A percentile compares a stretch with the other conserved stretches of the same genome.
These are phyloP conservation scores for Herpailurus yagouaroundi DNA, from an alignment of 2,113 vertebrate genomes.

Conservation along the genomic window DNA sequence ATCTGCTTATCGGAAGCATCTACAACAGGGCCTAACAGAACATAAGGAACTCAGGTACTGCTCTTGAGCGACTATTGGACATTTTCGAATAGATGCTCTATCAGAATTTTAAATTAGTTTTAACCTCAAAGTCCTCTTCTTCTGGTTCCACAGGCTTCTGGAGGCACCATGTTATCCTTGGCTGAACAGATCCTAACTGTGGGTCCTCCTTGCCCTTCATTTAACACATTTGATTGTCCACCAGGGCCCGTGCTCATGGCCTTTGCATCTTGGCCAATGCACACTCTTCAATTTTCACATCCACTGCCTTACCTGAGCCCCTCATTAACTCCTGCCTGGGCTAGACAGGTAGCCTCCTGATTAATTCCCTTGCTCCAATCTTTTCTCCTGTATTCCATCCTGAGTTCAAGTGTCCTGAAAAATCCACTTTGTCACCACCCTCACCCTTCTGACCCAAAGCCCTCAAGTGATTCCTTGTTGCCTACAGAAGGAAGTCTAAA, in stretches of 20 bases:
- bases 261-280: not conserved
- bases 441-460: not conserved
- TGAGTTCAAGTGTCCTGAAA: not conserved
- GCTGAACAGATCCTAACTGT: not conserved
- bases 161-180: fast-evolving
- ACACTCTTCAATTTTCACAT: not conserved
- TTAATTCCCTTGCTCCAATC: not conserved
- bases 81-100: not conserved
- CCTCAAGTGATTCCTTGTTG: not conserved
- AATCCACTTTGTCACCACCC: not conserved
- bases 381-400: not conserved
- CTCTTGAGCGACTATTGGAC: not conserved
- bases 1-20: not conserved
- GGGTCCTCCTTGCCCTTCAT: not conserved
- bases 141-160: not conserved
- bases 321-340: not conserved
- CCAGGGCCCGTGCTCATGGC: not conserved
- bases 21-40: not conserved
- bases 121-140: not conserved
- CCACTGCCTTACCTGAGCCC: not conserved
- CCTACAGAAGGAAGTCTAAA: not conserved
- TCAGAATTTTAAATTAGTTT: not conserved
- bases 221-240: not conserved
- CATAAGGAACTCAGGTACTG: not conserved
- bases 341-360: not conserved